These are phyloP conservation scores for Drosophila setosimentum DNA, from an alignment of 2,888 invertebrate genomes.

Conservation along the genomic window DNA sequence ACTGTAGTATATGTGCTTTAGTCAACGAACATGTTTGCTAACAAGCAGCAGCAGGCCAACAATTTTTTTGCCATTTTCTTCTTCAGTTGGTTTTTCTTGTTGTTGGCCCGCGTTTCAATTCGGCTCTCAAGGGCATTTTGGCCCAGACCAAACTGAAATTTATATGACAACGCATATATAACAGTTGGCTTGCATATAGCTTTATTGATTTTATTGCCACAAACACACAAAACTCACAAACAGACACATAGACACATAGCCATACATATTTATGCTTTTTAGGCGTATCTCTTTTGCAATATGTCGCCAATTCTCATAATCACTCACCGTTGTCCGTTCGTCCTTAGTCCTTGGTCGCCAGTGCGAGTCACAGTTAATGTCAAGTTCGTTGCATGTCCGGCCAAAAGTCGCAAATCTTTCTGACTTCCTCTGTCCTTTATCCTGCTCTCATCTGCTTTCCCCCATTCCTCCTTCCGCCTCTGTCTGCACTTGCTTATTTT, in stretches of 20 bases:
- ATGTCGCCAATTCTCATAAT: slow-evolving; percentile 48
- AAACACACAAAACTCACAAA: not conserved
- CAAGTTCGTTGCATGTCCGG: slow-evolving; percentile 55
- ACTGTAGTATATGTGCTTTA: slow-evolving; percentile 22
- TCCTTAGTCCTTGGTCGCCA: not conserved
- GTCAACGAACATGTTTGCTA: slow-evolving; percentile 49
- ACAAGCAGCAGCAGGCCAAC: slow-evolving; percentile 51
- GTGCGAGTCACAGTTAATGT: slow-evolving; percentile 25
- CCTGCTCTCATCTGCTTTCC: slow-evolving; percentile 3
- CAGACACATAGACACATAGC: no score
- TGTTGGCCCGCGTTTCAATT: slow-evolving; percentile 37
- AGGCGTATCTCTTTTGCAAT: slow-evolving; percentile 28
- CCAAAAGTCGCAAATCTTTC: slow-evolving; percentile 70
- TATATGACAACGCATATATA: slow-evolving; percentile 42
- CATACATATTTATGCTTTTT: not conserved
- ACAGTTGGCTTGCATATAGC: slow-evolving; percentile 40
- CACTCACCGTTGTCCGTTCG: slow-evolving; percentile 21
- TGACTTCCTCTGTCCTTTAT: slow-evolving; percentile 15
- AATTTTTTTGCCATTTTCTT: slow-evolving; percentile 51
- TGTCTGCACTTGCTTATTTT: slow-evolving; percentile 70
- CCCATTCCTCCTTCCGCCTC: not conserved
- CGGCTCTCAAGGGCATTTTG: slow-evolving; percentile 69
- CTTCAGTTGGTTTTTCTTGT: slow-evolving; percentile 13
- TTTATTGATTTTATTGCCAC: slow-evolving; percentile 51
- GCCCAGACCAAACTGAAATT: slow-evolving; percentile 53